Conservation (phyloP, 2,797 vertebrate genomes). For the Eulemur albifrons region DNA sequence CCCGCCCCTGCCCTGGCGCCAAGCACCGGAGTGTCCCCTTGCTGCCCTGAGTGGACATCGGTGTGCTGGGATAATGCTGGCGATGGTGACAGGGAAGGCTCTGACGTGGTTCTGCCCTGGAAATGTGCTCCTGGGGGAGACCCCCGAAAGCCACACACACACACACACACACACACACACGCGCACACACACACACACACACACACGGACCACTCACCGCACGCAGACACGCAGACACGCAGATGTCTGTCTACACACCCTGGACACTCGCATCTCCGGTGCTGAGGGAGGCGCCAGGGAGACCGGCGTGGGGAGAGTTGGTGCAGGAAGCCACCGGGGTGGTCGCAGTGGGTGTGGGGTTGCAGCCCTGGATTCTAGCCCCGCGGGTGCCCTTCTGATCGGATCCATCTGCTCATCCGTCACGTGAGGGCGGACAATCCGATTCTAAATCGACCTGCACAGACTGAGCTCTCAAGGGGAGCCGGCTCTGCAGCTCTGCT, state of each 20-base stretch:
- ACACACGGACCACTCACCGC: too few relatives aligned
- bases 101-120: background rate
- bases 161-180: too few relatives aligned
- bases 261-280: background rate
- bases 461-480: background rate
- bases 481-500: background rate
- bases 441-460: background rate
- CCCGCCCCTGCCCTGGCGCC: too few relatives aligned
- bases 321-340: background rate
- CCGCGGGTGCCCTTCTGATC: background rate
- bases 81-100: background rate
- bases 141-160: background rate
- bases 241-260: too few relatives aligned
- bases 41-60: background rate
- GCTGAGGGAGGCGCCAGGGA: background rate
- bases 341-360: accelerated
- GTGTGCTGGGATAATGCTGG: background rate
- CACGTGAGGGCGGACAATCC: background rate
- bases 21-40: accelerated
- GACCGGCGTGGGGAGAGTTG: background rate
- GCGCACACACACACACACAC: too few relatives aligned
- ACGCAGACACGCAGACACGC: background rate
- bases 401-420: background rate
- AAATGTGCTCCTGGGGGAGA: background rate
- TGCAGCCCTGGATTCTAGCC: background rate